Evolutionary conservation across 2,113 vertebrate species (phyloP).

Genomic region (Nothobranchius kuhntae): DNA sequence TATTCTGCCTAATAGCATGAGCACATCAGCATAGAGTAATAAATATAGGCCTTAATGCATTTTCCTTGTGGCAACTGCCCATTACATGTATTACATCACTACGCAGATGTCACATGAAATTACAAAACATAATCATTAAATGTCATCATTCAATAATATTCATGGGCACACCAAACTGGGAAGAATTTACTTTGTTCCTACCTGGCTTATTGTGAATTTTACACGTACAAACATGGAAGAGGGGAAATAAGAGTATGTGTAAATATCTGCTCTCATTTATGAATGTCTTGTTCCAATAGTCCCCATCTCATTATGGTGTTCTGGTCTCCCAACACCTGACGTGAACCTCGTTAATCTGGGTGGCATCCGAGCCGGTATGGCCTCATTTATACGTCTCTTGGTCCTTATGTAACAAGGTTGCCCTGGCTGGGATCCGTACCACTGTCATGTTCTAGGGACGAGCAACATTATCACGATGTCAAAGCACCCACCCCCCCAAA

Average conservation of each 20-base stretch:
- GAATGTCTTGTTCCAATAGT: too few species aligned
- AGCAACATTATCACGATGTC: background rate
- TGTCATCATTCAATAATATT: too few species aligned
- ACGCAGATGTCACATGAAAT: constrained; percentile 50
- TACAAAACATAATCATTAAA: constrained; percentile 22
- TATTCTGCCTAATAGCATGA: background rate
- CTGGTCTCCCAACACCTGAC: background rate
- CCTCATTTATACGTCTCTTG: background rate
- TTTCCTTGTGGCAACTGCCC: constrained; percentile 45
- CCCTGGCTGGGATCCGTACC: background rate
- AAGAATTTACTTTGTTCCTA: too few species aligned
- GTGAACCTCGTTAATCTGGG: background rate
- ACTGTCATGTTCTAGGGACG: too few species aligned
- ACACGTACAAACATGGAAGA: too few species aligned
- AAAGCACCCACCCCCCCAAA: too few species aligned
- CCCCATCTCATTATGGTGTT: background rate
- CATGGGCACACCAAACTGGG: too few species aligned
- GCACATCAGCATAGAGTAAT: constrained; percentile 6
- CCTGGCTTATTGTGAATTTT: too few species aligned
- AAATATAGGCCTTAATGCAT: constrained; percentile 33
- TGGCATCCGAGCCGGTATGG: background rate
- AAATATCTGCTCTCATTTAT: too few species aligned
- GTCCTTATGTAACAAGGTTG: background rate
- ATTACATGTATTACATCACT: constrained; percentile 51
- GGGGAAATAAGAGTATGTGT: too few species aligned